Evolutionary conservation across 1,140 invertebrate genomes (phyloP).

Genomic region (Macrocentrus cingulum): DNA sequence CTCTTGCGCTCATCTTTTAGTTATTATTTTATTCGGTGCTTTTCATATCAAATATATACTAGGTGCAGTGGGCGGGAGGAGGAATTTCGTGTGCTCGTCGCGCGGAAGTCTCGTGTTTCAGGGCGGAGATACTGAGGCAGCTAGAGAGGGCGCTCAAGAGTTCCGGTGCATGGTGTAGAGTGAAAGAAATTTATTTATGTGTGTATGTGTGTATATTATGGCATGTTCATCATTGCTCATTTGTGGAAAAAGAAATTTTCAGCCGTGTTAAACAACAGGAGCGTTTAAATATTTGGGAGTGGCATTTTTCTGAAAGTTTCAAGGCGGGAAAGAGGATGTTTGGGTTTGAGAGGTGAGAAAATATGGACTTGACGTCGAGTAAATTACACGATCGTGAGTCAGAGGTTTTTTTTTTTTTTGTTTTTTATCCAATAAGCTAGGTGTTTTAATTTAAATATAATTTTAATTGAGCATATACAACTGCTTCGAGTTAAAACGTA

Average conservation of each 20-base stretch:
- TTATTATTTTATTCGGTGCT: constrained; percentile 19
- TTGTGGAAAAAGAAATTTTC: constrained; percentile 1
- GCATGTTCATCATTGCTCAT: not conserved
- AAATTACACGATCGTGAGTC: not conserved
- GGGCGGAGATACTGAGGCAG: constrained; percentile 25
- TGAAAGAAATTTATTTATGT: constrained; percentile 7
- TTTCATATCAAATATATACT: not conserved
- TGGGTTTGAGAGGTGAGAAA: constrained; percentile 2
- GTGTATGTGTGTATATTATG: not conserved
- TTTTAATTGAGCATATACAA: no score
- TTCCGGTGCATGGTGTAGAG: constrained; percentile 21
- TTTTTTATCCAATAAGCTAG: no score
- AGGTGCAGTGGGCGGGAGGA: constrained; percentile 12
- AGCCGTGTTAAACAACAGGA: constrained; percentile 3
- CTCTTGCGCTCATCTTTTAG: not conserved
- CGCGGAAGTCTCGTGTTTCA: constrained; percentile 52
- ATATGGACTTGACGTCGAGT: constrained; percentile 14
- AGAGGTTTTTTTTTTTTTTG: not conserved
- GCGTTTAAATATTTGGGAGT: constrained; percentile 13
- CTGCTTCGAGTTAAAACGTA: no score
- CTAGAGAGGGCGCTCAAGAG: constrained; percentile 18
- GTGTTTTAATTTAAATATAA: no score
- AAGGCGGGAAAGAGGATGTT: constrained; percentile 3
- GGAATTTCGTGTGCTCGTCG: constrained; percentile 32
- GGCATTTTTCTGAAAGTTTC: no score